Conservation (phyloP, 1,140 invertebrate species). For the Magallana gigas region DNA sequence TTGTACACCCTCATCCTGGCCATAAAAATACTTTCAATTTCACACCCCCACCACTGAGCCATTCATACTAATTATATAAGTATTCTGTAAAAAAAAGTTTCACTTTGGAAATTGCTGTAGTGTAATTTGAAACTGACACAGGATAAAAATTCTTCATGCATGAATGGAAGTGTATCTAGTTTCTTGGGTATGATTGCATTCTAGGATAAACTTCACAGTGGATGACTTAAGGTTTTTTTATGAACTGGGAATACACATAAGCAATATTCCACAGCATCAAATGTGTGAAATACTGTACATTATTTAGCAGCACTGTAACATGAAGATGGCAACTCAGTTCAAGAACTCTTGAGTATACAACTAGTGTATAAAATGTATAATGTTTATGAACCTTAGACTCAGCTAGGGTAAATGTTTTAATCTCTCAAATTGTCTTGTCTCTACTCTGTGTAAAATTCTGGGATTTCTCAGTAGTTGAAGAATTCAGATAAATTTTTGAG, state of each 20-base stretch:
- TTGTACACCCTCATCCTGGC: not conserved
- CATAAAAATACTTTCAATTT: not conserved
- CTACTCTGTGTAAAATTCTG: constrained; percentile 14
- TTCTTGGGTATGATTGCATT: not conserved
- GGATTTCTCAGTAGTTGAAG: not conserved
- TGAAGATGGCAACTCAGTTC: not conserved
- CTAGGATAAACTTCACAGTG: not conserved
- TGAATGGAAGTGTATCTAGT: not conserved
- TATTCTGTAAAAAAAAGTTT: not conserved
- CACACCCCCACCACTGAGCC: not conserved
- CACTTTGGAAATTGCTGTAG: not conserved
- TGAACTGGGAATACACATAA: constrained; percentile 1
- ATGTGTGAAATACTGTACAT: constrained; percentile 7
- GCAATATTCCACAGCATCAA: not conserved
- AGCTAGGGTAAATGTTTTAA: not conserved
- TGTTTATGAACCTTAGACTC: not conserved
- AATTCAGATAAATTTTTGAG: constrained; percentile 35
- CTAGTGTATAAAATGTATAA: too few species aligned
- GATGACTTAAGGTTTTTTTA: not conserved
- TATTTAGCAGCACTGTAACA: not conserved
- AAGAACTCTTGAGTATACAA: not conserved
- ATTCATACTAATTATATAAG: not conserved
- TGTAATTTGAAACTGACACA: too few species aligned
- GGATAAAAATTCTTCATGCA: not conserved
- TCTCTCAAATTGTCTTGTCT: not conserved